Percentiles rank a stretch among this genome's conserved stretches.
phyloP scores from a whole-genome alignment of 2,888 invertebrate genomes.

The Latrodectus hesperus region DNA sequence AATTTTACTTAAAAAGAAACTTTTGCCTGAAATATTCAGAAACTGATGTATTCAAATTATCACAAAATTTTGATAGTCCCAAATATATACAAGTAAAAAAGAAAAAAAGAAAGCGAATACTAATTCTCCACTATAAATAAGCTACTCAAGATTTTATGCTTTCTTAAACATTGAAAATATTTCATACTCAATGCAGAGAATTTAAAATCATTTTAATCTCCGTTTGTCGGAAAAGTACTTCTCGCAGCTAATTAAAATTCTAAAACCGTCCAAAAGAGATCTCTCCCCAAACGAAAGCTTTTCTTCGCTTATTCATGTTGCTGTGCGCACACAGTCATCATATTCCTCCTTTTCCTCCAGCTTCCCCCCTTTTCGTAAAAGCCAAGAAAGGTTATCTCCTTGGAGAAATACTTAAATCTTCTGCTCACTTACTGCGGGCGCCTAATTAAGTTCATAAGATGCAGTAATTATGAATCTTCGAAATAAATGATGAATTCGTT shows the following conservation, averaged over 20 bases:
- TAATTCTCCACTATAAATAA: no score
- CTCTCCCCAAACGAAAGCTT: no score
- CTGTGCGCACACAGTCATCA: no score
- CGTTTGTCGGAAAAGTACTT: not conserved
- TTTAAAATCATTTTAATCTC: not conserved
- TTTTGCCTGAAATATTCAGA: no score
- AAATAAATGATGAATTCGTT: conserved; percentile 31
- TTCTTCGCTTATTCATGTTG: no score
- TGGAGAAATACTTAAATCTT: conserved; percentile 5
- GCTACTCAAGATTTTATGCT: not conserved
- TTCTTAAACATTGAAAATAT: not conserved
- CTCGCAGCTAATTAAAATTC: not conserved
- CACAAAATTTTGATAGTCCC: no score
- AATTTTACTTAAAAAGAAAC: no score
- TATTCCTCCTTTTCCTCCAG: no score
- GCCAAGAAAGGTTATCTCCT: not conserved
- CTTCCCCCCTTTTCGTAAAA: not conserved
- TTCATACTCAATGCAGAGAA: not conserved
- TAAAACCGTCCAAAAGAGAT: not conserved
- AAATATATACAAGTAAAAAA: no score
- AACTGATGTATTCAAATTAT: no score
- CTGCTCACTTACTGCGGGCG: not conserved
- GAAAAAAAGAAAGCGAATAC: no score
- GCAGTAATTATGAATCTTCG: conserved; percentile 35
- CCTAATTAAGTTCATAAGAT: conserved; percentile 34